Evolutionary conservation across 2,888 invertebrate genomes (phyloP), one percentile per base, ranked within the genome.

Genomic region (Acleris holmiana): DNA sequence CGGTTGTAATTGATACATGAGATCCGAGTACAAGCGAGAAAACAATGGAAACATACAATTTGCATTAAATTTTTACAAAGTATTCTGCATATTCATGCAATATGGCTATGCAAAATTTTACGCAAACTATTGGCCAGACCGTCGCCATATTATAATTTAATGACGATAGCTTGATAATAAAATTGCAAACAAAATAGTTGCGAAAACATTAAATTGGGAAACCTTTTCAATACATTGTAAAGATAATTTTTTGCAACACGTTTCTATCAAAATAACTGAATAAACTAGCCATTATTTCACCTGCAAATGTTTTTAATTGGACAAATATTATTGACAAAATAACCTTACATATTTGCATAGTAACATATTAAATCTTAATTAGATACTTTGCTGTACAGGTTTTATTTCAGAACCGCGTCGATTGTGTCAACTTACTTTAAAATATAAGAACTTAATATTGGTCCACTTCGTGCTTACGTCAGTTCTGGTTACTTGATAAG

Each of bases 161-260:
- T 19, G 25, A 17, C 54, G 15, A 35, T 55, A 23, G 48, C 48
- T 41, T 23, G 8, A 48, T n/a, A 55, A 29, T 47, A 25, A 40
- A 54, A 55, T 61, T 61, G 53, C 60, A 55, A 41, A 54, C 40
- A 29, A 60, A 35, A 48, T 41, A 47, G 54, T 61, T 54, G 54
- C 54, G 61, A 54, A 54, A 61, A 61, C 41, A 48, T 48, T 10
- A 29, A 54, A 49, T 61, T 55, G 15, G 40, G 40, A 41, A 55
- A 55, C 21, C 4, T 10, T 40, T 18, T 40, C 48, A 25, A 61
- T n/a, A 18, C 29, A 50, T 53, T 47, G 29, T 53, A 7, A 21
- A 44, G n/a, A 21, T 17, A 6, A 8, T 49, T 35, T 17, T 49
- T 48, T 40, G 21, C 23, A 21, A 23, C 7, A 21, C 17, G 55